Conservation (phyloP, 2,888 invertebrate species). For the Ametastegia equiseti region DNA sequence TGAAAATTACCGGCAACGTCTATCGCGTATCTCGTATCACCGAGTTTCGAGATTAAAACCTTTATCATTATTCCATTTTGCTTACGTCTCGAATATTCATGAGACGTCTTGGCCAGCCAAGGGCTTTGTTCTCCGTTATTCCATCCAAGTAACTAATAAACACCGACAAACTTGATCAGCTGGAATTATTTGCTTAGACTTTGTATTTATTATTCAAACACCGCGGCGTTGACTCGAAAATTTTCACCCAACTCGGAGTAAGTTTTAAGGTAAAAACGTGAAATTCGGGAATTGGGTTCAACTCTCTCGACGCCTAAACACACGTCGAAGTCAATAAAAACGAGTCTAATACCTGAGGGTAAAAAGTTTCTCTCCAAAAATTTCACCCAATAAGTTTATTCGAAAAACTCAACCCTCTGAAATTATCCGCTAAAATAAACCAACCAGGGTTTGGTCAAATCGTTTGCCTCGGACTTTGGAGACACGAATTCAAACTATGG, state of each 20-base stretch:
- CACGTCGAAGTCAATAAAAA: too few species aligned
- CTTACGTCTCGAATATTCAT: constrained; percentile 16
- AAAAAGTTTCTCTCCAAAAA: too few species aligned
- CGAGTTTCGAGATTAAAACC: constrained; percentile 9
- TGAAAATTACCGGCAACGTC: constrained; percentile 11
- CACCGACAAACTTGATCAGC: not conserved
- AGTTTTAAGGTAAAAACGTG: too few species aligned
- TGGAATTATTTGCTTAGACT: not conserved
- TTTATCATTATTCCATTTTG: constrained; percentile 4
- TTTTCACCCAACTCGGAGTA: too few species aligned
- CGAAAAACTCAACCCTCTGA: not conserved
- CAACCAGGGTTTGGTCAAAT: not conserved
- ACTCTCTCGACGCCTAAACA: too few species aligned
- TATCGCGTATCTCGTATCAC: not conserved
- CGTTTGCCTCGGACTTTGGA: constrained; percentile 9
- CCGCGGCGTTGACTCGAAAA: not conserved
- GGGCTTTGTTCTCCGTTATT: not conserved
- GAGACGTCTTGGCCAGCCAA: constrained; percentile 1
- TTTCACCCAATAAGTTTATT: not conserved
- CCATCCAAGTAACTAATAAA: constrained; percentile 1
- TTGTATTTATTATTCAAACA: not conserved
- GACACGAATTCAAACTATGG: not conserved
- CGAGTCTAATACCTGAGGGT: too few species aligned
- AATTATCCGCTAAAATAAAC: constrained; percentile 18
- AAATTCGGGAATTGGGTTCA: too few species aligned